A percentile compares a stretch with the other conserved stretches of the same genome.
phyloP scores from a whole-genome alignment of 2,113 vertebrate species.

The Balaeniceps rex region DNA sequence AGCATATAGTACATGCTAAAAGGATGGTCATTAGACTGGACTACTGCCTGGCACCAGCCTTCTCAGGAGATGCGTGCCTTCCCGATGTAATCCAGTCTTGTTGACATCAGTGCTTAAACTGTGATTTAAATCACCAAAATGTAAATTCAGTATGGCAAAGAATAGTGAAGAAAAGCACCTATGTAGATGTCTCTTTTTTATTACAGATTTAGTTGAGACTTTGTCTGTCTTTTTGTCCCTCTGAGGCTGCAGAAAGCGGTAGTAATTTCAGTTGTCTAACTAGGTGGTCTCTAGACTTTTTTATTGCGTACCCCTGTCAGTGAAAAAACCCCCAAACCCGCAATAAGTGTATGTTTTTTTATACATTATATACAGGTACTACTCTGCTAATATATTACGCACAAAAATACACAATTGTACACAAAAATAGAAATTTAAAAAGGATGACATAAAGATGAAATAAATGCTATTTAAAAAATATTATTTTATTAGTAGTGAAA shows the following conservation, averaged over 20 bases:
- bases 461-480: neutral
- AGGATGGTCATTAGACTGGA: neutral
- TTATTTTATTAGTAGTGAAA: neutral
- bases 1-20: neutral
- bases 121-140: neutral
- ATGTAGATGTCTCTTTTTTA: neutral
- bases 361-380: neutral
- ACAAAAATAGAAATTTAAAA: neutral
- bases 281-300: neutral
- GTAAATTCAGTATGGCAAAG: neutral
- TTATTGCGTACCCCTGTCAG: neutral
- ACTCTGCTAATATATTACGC: fast-evolving
- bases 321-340: neutral
- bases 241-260: neutral
- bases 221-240: neutral
- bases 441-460: neutral
- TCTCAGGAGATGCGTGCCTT: neutral
- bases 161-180: neutral
- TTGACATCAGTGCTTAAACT: neutral
- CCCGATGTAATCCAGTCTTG: neutral
- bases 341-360: neutral
- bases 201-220: neutral
- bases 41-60: neutral
- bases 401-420: neutral
- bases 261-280: neutral